phyloP scores from a whole-genome alignment of 1,140 invertebrate species.

The Drosophila nikananu region DNA sequence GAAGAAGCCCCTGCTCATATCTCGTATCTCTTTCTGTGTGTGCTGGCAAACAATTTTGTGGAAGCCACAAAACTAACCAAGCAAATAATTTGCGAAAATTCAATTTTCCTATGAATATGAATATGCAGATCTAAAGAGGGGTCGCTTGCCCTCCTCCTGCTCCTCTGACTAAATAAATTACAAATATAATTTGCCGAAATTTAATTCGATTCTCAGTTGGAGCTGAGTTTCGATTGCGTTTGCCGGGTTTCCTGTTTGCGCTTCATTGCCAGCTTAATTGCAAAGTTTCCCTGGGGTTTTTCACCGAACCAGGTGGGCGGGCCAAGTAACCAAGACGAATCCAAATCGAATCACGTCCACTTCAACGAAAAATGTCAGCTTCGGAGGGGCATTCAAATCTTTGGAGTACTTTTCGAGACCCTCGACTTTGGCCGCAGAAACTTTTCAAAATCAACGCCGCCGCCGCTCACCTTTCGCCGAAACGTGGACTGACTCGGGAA shows the following conservation, averaged over 20 bases:
- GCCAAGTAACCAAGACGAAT: conserved; percentile 64
- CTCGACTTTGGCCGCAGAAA: conserved; percentile 36
- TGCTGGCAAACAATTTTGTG: conserved; percentile 69
- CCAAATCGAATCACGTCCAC: conserved; percentile 76
- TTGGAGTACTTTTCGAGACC: conserved; percentile 31
- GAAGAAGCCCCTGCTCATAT: conserved; percentile 46
- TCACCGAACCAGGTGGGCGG: conserved; percentile 17
- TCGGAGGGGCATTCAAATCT: conserved; percentile 70
- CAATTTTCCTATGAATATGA: conserved; percentile 76
- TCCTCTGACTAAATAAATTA: conserved; percentile 54
- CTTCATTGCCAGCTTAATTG: conserved; percentile 76
- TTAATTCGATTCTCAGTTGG: conserved; percentile 73
- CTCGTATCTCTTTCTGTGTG: conserved; percentile 16
- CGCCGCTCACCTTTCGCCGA: conserved; percentile 53
- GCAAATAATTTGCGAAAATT: conserved; percentile 81
- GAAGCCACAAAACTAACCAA: conserved; percentile 81
- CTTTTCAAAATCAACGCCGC: conserved; percentile 74
- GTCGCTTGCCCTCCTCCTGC: background rate
- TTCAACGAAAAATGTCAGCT: conserved; percentile 74
- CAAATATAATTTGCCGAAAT: conserved; percentile 74
- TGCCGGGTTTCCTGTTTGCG: conserved; percentile 46
- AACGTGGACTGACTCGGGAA: conserved; percentile 68
- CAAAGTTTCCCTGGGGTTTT: conserved; percentile 55
- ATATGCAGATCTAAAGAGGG: conserved; percentile 25
- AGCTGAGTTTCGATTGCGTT: conserved; percentile 27